A percentile compares a stretch with the other conserved stretches of the same genome.
Evolutionary conservation across 2,113 vertebrate genomes (phyloP).

Genomic region (Chionomys nivalis): DNA sequence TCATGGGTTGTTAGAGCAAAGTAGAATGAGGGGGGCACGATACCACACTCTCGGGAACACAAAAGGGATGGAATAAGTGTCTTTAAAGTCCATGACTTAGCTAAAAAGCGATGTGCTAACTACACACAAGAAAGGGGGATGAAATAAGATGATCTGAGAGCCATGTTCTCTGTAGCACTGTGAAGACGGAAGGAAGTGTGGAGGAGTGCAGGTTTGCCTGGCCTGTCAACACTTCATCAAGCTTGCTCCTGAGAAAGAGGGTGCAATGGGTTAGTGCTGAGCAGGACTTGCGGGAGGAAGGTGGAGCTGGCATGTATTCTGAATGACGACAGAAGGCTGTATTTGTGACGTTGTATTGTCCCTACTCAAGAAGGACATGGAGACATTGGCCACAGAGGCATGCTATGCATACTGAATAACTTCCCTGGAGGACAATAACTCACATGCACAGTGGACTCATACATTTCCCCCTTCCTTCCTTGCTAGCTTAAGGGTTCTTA

Average conservation of each 20-base stretch:
- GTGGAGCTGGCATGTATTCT: neutral
- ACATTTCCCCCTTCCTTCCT: neutral
- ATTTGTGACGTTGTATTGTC: neutral
- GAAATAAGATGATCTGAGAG: neutral
- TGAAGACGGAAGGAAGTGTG: neutral
- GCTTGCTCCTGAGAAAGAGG: neutral
- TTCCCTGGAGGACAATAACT: neutral
- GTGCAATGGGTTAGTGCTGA: neutral
- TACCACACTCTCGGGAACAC: neutral
- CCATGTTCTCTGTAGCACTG: no score
- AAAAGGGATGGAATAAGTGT: neutral
- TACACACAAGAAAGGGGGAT: neutral
- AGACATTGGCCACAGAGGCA: neutral
- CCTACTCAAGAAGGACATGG: neutral
- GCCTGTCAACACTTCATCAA: neutral
- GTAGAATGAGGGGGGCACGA: neutral
- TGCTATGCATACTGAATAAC: fast-evolving
- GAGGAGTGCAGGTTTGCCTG: neutral
- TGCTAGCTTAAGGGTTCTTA: neutral
- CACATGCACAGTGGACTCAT: neutral
- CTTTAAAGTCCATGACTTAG: neutral
- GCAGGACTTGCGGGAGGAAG: neutral
- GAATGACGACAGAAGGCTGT: neutral
- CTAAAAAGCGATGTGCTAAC: neutral
- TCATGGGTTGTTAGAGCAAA: neutral